These are phyloP conservation scores for Drosophila aff. DNA, from an alignment of 1,140 invertebrate species.

Conservation along the genomic window DNA sequence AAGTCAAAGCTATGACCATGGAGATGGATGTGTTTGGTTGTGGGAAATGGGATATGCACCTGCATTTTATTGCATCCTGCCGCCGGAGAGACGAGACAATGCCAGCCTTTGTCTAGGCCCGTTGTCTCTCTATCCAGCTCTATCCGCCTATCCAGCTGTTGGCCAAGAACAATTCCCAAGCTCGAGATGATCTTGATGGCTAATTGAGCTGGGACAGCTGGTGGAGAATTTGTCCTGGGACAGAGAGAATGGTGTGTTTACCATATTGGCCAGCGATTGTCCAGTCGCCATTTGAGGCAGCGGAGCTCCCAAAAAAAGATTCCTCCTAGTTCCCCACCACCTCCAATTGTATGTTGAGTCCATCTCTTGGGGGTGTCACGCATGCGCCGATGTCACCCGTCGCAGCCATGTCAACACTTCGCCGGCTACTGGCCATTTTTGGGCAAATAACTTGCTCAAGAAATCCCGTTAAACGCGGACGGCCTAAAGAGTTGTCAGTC, in stretches of 20 bases:
- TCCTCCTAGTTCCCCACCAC: too few species aligned
- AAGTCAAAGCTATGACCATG: slow-evolving; percentile 17
- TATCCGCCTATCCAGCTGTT: slow-evolving; percentile 33
- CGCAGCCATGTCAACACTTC: slow-evolving; percentile 68
- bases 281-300: background rate
- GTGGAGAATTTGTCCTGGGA: slow-evolving; percentile 61
- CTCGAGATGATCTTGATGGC: slow-evolving; percentile 45
- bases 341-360: background rate
- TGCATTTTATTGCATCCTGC: slow-evolving; percentile 81
- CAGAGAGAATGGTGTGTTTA: slow-evolving; percentile 59
- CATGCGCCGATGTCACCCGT: slow-evolving; percentile 78
- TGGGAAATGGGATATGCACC: slow-evolving; percentile 48
- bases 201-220: slow-evolving; percentile 59
- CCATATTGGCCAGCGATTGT: slow-evolving; percentile 49
- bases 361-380: slow-evolving; percentile 63
- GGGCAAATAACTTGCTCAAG: slow-evolving; percentile 78
- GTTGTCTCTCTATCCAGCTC: slow-evolving; percentile 10
- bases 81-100: slow-evolving; percentile 56
- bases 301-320: background rate
- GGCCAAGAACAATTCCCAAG: slow-evolving; percentile 41
- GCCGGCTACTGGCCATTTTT: slow-evolving; percentile 66
- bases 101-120: slow-evolving; percentile 66
- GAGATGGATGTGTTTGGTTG: slow-evolving; percentile 16
- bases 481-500: slow-evolving; percentile 78
- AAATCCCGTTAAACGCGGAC: slow-evolving; percentile 48